A percentile compares a stretch with the other conserved stretches of the same genome.
phyloP scores from a whole-genome alignment of 1,140 invertebrate species.

The Brachionus asplanchnoidis region DNA sequence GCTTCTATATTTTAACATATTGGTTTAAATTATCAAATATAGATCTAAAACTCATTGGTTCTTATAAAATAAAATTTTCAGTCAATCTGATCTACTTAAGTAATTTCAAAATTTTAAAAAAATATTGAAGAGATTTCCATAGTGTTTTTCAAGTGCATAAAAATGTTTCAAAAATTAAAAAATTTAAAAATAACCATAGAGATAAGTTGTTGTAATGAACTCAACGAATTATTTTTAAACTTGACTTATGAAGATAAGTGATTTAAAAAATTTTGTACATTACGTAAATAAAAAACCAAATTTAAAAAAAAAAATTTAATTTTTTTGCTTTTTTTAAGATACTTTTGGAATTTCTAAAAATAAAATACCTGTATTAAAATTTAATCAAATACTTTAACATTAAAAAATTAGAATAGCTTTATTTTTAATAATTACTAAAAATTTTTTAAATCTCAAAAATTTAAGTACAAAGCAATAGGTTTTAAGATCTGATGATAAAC shows the following conservation, averaged over 20 bases:
- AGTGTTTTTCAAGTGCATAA: background rate
- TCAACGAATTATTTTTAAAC: background rate
- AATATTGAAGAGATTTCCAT: background rate
- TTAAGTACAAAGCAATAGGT: conserved; percentile 57
- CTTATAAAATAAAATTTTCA: no score
- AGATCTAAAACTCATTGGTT: no score
- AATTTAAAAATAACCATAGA: background rate
- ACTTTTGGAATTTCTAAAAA: background rate
- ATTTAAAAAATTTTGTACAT: background rate
- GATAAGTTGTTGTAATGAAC: background rate
- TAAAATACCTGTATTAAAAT: background rate
- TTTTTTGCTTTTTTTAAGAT: background rate
- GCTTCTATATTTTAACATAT: no score
- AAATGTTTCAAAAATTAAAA: background rate
- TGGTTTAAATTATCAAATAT: no score
- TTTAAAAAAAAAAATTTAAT: background rate
- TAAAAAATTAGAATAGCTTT: background rate
- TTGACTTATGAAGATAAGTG: background rate
- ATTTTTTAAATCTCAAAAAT: background rate
- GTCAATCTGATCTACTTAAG: background rate
- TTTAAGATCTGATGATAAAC: conserved; percentile 77
- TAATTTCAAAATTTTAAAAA: background rate
- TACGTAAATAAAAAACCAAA: background rate
- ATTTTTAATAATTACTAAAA: background rate
- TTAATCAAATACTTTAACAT: background rate